Evolutionary conservation across 2,113 vertebrate genomes (phyloP).

Genomic region (Nibea albiflora): DNA sequence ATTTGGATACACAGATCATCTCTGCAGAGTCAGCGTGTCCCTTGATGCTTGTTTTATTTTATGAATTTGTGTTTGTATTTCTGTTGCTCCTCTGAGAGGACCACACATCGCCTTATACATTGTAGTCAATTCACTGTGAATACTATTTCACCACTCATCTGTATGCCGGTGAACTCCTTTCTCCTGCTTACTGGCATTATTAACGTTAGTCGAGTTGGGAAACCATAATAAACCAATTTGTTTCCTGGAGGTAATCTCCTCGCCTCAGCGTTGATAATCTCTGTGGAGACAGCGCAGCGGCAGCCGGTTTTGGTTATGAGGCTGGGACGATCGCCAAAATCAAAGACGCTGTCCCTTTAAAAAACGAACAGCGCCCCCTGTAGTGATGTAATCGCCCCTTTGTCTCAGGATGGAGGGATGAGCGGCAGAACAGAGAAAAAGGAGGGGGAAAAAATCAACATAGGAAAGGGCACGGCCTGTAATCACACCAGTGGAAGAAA

Average conservation of each 20-base stretch:
- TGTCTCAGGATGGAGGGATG: conserved; percentile 44
- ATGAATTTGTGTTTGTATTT: conserved; percentile 15
- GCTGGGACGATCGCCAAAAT: conserved; percentile 36
- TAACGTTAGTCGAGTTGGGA: conserved; percentile 49
- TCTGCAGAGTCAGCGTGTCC: conserved; percentile 20
- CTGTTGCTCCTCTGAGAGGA: neutral
- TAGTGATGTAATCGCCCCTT: conserved; percentile 46
- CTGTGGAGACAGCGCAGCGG: conserved; percentile 50
- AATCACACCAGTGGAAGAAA: conserved; percentile 12
- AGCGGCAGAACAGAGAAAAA: conserved; percentile 9
- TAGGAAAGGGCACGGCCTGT: conserved; percentile 6
- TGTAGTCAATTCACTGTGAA: conserved; percentile 7
- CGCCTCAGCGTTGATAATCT: conserved; percentile 58
- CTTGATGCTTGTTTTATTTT: conserved; percentile 13
- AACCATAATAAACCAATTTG: conserved; percentile 65
- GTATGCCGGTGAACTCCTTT: conserved; percentile 20
- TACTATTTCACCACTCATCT: conserved; percentile 5
- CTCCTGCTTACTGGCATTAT: conserved; percentile 18
- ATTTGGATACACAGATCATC: conserved; percentile 22
- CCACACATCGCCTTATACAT: neutral
- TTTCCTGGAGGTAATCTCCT: conserved; percentile 65
- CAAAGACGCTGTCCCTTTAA: conserved; percentile 39
- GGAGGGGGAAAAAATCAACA: neutral
- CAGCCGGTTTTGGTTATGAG: conserved; percentile 49
- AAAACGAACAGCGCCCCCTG: conserved; percentile 55